Evolutionary conservation across 1,140 invertebrate species (phyloP), one percentile per base, ranked within the genome.

Genomic region (Oppia nitens): DNA sequence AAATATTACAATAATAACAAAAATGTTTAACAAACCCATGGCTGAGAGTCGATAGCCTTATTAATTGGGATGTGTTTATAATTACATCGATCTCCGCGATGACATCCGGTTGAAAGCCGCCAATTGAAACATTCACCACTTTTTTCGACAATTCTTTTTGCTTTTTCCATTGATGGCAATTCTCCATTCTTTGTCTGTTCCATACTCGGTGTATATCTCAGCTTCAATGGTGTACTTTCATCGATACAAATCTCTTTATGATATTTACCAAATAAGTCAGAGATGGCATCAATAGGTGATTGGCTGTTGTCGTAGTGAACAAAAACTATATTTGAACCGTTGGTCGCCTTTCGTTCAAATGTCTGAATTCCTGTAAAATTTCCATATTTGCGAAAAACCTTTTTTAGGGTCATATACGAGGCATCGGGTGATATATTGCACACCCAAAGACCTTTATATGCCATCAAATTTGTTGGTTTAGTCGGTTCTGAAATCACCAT

Each of bases 311-410:
- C 56, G 25, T 57, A 57, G 40, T 57, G 56, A 29, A 57, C 56
- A 32, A 57, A 57, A 6, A 57, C 56, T 23, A 57, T 57, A 28
- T 57, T 57, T 23, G 56, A 49, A 17, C 56, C 56, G 28, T 57
- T 57, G 9, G 56, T 57, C 2, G 56, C 56, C 3, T 47, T 40
- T 32, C 56, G 56, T 25, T 57, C 56, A 48, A 57, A 57, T 27
- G 56, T 57, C 40, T 57, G 56, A 57, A 57, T 57, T 14, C 56
- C 56, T 24, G 56, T 57, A 45, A 57, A 57, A 27, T 57, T 40
- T 11, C 56, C 56, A 52, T 24, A 57, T 29, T 47, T 40, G 6
- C 56, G 56, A 47, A 57, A 57, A 28, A 45, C 40, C 27, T 47
- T 40, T 45, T 57, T 57, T 24, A 57, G 23, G 20, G 47, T 48